These are phyloP conservation scores for Eunapius fragilis DNA, from an alignment of 37 sponge, comb jelly and placozoan species.

Conservation along the genomic window DNA sequence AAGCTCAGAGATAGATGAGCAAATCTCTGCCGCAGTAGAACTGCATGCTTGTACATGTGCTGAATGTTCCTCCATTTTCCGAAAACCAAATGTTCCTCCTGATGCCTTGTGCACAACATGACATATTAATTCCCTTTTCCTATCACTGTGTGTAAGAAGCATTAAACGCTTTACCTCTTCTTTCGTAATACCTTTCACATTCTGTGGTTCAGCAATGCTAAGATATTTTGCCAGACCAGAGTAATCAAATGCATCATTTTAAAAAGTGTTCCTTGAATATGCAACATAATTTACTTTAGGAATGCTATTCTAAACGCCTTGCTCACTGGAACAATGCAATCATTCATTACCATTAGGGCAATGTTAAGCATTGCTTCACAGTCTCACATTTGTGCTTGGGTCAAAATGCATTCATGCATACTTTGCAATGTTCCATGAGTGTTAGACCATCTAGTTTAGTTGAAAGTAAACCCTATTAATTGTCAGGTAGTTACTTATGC, in stretches of 20 bases:
- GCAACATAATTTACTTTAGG: constrained; percentile 10
- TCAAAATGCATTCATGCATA: neutral
- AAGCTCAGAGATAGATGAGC: constrained; percentile 20
- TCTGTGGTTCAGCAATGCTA: neutral
- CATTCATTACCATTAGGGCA: constrained; percentile 11
- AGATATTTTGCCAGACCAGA: neutral
- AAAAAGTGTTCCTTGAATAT: neutral
- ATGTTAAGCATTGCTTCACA: constrained; percentile 2
- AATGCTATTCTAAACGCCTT: constrained; percentile 25
- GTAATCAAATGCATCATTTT: neutral
- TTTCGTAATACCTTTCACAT: constrained; percentile 1
- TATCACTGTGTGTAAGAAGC: constrained; percentile 4
- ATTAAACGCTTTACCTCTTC: constrained; percentile 4
- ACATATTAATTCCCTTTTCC: constrained; percentile 6
- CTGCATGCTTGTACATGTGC: constrained; percentile 24
- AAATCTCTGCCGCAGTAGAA: constrained; percentile 1
- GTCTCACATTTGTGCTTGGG: no score
- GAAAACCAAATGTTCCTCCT: constrained; percentile 39
- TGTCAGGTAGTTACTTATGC: no score
- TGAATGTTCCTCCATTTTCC: constrained; percentile 14
- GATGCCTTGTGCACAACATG: constrained; percentile 21
- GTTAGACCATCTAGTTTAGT: constrained; percentile 1
- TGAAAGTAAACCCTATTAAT: no score
- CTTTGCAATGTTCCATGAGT: constrained; percentile 5
- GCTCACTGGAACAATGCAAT: neutral